phyloP scores from a whole-genome alignment of 2,888 invertebrate species.

The Drosophila flavopinicola region DNA sequence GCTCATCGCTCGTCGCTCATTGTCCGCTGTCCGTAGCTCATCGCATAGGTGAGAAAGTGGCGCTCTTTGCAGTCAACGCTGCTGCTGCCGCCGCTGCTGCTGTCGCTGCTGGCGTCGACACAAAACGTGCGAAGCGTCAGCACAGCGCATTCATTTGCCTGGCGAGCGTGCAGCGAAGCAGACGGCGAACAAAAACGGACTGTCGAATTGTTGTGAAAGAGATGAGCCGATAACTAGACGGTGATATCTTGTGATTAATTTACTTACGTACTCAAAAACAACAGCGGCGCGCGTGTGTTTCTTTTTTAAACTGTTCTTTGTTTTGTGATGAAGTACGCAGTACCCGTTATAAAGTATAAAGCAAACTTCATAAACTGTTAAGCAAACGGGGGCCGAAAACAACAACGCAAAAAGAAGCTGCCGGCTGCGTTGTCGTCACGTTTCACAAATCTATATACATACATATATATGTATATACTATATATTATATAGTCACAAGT shows the following conservation, averaged over 20 bases:
- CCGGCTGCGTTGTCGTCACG: constrained; percentile 45
- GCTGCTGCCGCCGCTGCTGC: constrained; percentile 12
- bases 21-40: constrained; percentile 4
- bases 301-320: constrained; percentile 11
- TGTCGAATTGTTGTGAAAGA: constrained; percentile 37
- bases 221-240: constrained; percentile 67
- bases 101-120: constrained; percentile 35
- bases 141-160: constrained; percentile 64
- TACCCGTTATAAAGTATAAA: constrained; percentile 33
- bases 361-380: constrained; percentile 24
- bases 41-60: constrained; percentile 52
- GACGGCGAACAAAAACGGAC: constrained; percentile 38
- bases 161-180: constrained; percentile 61
- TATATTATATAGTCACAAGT: constrained; percentile 3
- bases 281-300: constrained; percentile 31
- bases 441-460: constrained; percentile 1
- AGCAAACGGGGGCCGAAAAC: constrained; percentile 17
- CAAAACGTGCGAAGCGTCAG: constrained; percentile 64
- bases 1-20: constrained; percentile 39
- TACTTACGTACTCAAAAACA: constrained; percentile 30
- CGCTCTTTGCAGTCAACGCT: constrained; percentile 37
- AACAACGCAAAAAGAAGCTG: constrained; percentile 60
- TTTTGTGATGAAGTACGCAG: constrained; percentile 52
- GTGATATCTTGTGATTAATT: constrained; percentile 67
- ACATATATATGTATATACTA: neutral